Percentiles rank a stretch among this genome's conserved stretches.
These are phyloP conservation scores for Atherinomorus stipes DNA, from an alignment of 2,113 vertebrate species.

Conservation along the genomic window DNA sequence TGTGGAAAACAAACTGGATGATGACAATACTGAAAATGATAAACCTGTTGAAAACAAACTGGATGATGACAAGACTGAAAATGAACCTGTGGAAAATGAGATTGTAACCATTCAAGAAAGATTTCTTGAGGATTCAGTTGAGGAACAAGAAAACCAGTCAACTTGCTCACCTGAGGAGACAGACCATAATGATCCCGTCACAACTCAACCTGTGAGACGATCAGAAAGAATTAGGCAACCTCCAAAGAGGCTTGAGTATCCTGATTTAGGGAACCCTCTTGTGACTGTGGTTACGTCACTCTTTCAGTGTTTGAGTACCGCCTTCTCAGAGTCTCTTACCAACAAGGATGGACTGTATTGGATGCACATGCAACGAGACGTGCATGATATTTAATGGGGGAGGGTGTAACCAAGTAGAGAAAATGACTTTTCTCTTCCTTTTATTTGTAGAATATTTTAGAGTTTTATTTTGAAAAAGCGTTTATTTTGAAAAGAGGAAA, in stretches of 20 bases:
- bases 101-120: background rate
- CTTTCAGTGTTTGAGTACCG: background rate
- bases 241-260: too few relatives aligned
- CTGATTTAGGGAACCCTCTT: too few relatives aligned
- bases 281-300: background rate
- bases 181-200: background rate
- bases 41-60: too few relatives aligned
- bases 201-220: background rate
- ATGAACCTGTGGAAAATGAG: background rate
- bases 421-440: too few relatives aligned
- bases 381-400: background rate
- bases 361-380: background rate
- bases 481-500: too few relatives aligned
- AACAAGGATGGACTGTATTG: background rate
- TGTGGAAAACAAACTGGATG: too few relatives aligned
- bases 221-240: conserved; percentile 7
- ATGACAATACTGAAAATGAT: too few relatives aligned
- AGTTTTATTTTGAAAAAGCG: too few relatives aligned
- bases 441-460: too few relatives aligned
- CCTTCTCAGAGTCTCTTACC: background rate
- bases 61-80: background rate
- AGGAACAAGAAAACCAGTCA: background rate
- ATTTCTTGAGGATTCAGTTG: background rate
- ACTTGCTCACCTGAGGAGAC: background rate
- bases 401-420: too few relatives aligned